Evolutionary conservation across 1,140 invertebrate genomes (phyloP), one percentile per base, ranked within the genome.

Genomic region (Spodoptera frugiperda): DNA sequence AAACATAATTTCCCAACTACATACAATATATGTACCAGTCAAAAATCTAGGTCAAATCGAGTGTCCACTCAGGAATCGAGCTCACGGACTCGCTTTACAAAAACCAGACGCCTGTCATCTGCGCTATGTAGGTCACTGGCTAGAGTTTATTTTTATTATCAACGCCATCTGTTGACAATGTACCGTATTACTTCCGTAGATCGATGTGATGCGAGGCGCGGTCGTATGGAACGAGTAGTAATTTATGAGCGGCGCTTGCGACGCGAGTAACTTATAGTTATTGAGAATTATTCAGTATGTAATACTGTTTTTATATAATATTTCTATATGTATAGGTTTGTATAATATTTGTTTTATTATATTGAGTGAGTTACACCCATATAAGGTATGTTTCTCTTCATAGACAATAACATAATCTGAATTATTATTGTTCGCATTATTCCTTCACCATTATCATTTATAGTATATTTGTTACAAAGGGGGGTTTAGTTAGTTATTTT

Each of bases 401-500:
- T n/a, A 30, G 3, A 30, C 33, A 19, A 57, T 25, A 57, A 57
- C 54, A 57, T 57, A 21, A 12, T 55, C 12, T 9, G 2, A 48
- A 46, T 63, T 39, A 44, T n/a, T 63, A 63, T 33, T 44, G 57
- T 33, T 39, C 17, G 15, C 3, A 17, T 11, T 44, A 10, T 59
- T 19, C 15, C 15, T 12, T 19, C 17, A 39, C 4, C 15, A 48
- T n/a, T n/a, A n/a, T n/a, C n/a, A n/a, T n/a, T n/a, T n/a, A n/a
- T n/a, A n/a, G n/a, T 67, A 46, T 44, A 39, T 39, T 39, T 39
- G 6, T 39, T 39, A 39, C 33, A 39, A 30, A 67, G 44, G 63
- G 61, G 61, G 17, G 5, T 48, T 67, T 25, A 67, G 63, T 67
- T 25, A 33, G 63, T 67, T 48, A 67, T 48, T 67, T 67, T 67